Evolutionary conservation across 2,113 vertebrate species (phyloP), one percentile per base, ranked within the genome.

Genomic region (Saimiri boliviensis): DNA sequence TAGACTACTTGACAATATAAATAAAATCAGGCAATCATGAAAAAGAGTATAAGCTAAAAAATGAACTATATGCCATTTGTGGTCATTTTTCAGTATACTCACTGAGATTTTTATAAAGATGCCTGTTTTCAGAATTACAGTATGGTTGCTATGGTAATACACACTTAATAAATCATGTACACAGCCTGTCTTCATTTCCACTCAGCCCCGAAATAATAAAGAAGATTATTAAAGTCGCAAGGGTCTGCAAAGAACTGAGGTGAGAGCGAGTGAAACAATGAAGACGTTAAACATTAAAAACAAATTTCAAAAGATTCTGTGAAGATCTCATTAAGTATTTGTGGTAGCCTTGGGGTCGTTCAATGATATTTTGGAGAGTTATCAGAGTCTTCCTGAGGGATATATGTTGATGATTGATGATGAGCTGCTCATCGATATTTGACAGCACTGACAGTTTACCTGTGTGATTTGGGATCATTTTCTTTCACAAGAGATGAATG

Each of bases 381-480:
- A 94, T 97, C 77, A 70, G n/a, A 90, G 42, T 88, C 74, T 96
- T 91, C 87, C 58, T 88, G 68, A 88, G 95, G 95, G 81, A 96
- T 30, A 89, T 96, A 56, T 96, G 68, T 58, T 79, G 73, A 79
- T 79, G 77, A 96, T 71, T 95, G 96, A 89, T 94, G 96, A 94
- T 95, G 95, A 97, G 89, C 96, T 92, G 90, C 89, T 96, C 95
- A 93, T 80, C 96, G 93, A 91, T 96, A 97, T 93, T 95, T 97
- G 96, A 97, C 93, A 97, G 91, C 40, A 30, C 85, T 97, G 88
- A 58, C 87, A 86, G 92, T 71, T 96, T 93, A 80, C 96, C 71
- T 96, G 20, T 94, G 92, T 95, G 96, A 95, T 95, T 95, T 98
- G 97, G 93, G 95, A 96, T 92, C 95, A 94, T 95, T 97, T 97